Base-by-base conservation (phyloP, 2,888 invertebrate genomes). In the Dascillus cervinus region DNA sequence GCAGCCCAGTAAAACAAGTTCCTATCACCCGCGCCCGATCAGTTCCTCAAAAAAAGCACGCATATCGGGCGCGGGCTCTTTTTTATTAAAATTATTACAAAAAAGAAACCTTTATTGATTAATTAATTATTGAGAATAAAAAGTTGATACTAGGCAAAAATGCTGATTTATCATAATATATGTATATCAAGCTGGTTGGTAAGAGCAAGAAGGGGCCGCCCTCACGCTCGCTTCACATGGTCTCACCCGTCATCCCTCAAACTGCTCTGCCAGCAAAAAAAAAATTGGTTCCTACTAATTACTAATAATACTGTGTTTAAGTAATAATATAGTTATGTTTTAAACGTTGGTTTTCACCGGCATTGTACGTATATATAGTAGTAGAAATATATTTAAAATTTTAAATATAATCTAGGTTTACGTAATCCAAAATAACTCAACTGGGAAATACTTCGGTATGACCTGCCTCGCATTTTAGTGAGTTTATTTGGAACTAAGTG, bases 401-500 rank as follows among this genome's bases (percentile, higher is more conserved):
- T 47, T 49, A 47, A 47, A 43, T 41, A 51, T 45, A 44, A 44
- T 38, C 37, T 64, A 65, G 65, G 62, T 63, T 62, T 63, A 65
- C 62, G 63, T 65, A 66, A n/a, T 67, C 66, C 66, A 67, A 66
- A 67, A 66, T 64, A 65, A 66, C 66, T 66, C 66, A 65, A 64
- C 57, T 65, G 65, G 66, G 66, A 58, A 65, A 60, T 64, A 64
- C 65, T 58, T 62, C 62, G 62, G 65, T 62, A 64, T 64, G 56
- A 64, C 77, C 77, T 77, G 73, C 77, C 77, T 77, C 77, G 77
- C 77, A 77, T 69, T 73, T 72, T 76, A 77, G 77, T 77, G 77
- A 77, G 77, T 77, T 77, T 75, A 74, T 76, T 77, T 77, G 76
- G 77, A 77, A 76, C 74, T 76, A 76, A 75, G 77, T 77, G 77